Evolutionary conservation across 2,113 vertebrate species (phyloP).

Genomic region (Anhinga anhinga): DNA sequence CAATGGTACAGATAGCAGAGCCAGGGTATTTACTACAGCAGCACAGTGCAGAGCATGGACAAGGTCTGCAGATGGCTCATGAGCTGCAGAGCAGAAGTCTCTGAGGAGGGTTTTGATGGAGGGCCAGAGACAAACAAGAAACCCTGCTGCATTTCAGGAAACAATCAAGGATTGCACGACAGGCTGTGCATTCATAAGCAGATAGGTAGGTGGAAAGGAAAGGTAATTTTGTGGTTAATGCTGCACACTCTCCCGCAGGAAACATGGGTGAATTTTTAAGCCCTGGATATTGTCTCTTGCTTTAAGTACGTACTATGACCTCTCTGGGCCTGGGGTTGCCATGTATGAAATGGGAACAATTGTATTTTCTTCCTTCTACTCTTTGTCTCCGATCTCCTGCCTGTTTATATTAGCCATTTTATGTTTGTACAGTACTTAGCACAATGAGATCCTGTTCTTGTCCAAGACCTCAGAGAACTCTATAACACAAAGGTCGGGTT

Average conservation of each 20-base stretch:
- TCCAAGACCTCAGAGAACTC: constrained; percentile 15
- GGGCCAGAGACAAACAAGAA: not conserved
- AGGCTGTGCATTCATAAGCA: not conserved
- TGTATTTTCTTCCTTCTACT: not conserved
- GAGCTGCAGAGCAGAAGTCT: not conserved
- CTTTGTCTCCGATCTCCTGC: not conserved
- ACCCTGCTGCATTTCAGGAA: not conserved
- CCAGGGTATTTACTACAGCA: not conserved
- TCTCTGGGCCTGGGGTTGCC: not conserved
- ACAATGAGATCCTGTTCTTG: constrained; percentile 59
- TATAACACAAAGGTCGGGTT: constrained; percentile 6
- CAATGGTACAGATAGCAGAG: not conserved
- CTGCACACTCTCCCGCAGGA: not conserved
- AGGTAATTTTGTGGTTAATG: not conserved
- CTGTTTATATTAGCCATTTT: constrained; percentile 38
- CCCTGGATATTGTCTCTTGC: not conserved
- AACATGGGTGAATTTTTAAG: not conserved
- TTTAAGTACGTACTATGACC: not conserved
- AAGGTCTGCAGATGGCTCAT: not conserved
- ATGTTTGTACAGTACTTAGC: constrained; percentile 41
- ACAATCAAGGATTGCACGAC: not conserved
- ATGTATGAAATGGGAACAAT: not conserved
- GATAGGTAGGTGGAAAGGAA: not conserved
- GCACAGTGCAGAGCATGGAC: not conserved
- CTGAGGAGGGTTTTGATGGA: not conserved